These are phyloP conservation scores for Chionoecetes opilio DNA, from an alignment of 1,140 invertebrate species.

Conservation along the genomic window DNA sequence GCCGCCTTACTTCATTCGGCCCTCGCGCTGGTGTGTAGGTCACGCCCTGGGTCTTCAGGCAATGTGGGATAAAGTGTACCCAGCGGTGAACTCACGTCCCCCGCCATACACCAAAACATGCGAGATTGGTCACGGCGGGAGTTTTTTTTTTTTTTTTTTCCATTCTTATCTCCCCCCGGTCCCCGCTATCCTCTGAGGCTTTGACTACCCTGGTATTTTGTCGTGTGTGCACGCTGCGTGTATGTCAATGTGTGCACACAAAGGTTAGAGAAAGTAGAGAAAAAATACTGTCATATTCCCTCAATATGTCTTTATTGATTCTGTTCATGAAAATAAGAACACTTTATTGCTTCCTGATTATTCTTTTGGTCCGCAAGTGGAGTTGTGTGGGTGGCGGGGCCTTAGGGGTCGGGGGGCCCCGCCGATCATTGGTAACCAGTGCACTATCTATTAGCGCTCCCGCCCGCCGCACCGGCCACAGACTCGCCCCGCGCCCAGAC, in stretches of 20 bases:
- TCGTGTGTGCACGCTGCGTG: no score
- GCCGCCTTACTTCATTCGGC: not conserved
- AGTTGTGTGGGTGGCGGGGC: slow-evolving; percentile 38
- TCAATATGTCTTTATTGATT: slow-evolving; percentile 65
- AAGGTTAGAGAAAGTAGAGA: slow-evolving; percentile 54
- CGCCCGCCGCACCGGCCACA: not conserved
- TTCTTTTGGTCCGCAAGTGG: slow-evolving; percentile 75
- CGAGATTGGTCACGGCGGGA: not conserved
- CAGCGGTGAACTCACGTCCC: not conserved
- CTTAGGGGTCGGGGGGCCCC: not conserved
- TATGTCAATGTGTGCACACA: not conserved
- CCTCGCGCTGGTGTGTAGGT: slow-evolving; percentile 63
- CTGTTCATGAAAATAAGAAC: slow-evolving; percentile 71
- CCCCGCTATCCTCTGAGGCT: slow-evolving; percentile 68
- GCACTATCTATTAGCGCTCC: slow-evolving; percentile 66
- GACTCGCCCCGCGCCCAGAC: not conserved
- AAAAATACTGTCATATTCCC: slow-evolving; percentile 71
- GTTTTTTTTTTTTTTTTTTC: not conserved
- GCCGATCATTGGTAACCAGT: slow-evolving; percentile 66
- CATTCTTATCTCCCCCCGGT: not conserved
- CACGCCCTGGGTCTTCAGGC: not conserved
- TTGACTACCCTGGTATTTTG: not conserved
- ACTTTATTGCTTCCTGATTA: slow-evolving; percentile 79
- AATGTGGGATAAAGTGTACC: not conserved
- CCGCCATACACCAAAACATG: no score